Conservation (phyloP, 2,888 invertebrate genomes). For the Seira musarum region DNA sequence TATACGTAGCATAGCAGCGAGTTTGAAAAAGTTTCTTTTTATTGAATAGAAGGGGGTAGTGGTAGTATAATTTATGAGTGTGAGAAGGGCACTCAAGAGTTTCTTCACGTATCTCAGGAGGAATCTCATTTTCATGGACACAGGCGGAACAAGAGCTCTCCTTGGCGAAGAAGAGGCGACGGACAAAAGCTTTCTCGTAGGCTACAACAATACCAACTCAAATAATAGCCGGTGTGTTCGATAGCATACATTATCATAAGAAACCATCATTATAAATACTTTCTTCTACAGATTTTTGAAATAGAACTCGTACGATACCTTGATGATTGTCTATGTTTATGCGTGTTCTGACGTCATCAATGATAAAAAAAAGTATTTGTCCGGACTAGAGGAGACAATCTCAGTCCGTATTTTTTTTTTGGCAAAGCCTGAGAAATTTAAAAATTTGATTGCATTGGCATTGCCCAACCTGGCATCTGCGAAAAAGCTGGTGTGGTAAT, state of each 20-base stretch:
- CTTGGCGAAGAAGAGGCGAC: conserved; percentile 44
- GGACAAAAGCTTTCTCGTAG: conserved; percentile 50
- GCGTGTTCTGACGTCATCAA: conserved; percentile 28
- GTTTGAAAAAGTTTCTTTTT: too few species aligned
- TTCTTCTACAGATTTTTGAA: not conserved
- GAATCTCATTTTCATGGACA: conserved; percentile 55
- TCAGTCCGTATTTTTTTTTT: too few species aligned
- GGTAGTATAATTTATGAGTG: conserved; percentile 51
- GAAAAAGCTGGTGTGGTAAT: too few species aligned
- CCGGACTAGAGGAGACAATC: too few species aligned
- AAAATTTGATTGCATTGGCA: too few species aligned
- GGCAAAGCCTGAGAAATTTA: too few species aligned
- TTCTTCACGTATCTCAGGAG: conserved; percentile 58
- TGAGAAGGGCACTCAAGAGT: conserved; percentile 53
- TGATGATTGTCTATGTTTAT: conserved; percentile 16
- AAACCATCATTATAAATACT: not conserved
- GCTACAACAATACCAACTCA: conserved; percentile 21
- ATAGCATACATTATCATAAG: not conserved
- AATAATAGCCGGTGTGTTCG: conserved; percentile 45
- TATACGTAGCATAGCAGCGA: too few species aligned
- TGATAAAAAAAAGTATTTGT: too few species aligned
- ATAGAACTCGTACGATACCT: too few species aligned
- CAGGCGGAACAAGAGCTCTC: conserved; percentile 26
- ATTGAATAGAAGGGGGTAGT: too few species aligned
- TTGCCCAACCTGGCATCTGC: too few species aligned